A percentile compares a stretch with the other conserved stretches of the same genome.
Conservation (phyloP, 1,140 invertebrate genomes). For the Onthophagus taurus region DNA sequence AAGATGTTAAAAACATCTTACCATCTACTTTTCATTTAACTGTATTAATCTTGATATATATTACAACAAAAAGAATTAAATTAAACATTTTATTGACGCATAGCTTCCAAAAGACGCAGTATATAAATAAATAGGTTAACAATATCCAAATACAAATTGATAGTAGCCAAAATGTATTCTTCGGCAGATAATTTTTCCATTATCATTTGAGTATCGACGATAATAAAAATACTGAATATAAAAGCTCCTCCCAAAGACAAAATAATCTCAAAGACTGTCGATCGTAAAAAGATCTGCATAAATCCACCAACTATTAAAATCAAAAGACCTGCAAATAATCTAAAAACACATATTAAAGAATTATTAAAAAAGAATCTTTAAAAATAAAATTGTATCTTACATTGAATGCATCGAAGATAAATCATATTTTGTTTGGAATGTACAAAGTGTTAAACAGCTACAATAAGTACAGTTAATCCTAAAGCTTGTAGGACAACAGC, state of each 20-base stretch:
- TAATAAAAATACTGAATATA: constrained; percentile 62
- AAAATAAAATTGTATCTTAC: constrained; percentile 39
- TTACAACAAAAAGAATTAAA: no score
- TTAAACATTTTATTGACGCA: no score
- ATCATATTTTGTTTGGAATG: constrained; percentile 73
- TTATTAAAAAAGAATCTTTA: neutral
- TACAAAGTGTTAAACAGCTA: constrained; percentile 63
- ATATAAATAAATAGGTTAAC: constrained; percentile 79
- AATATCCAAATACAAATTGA: constrained; percentile 80
- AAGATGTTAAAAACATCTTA: no score
- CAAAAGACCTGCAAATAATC: constrained; percentile 59
- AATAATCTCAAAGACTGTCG: constrained; percentile 52
- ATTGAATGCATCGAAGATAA: constrained; percentile 66
- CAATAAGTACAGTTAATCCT: constrained; percentile 59
- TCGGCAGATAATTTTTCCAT: constrained; percentile 63
- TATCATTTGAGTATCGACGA: constrained; percentile 57
- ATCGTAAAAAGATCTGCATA: constrained; percentile 64
- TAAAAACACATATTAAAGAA: constrained; percentile 38
- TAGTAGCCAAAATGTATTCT: constrained; percentile 69
- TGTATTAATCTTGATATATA: no score
- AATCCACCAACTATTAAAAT: constrained; percentile 63
- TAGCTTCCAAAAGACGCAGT: constrained; percentile 55
- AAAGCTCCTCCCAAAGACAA: constrained; percentile 61
- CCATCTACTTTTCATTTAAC: no score
- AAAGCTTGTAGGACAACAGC: constrained; percentile 65